Base-by-base conservation (phyloP, 2,888 invertebrate genomes). In the Sesia bembeciformis region DNA sequence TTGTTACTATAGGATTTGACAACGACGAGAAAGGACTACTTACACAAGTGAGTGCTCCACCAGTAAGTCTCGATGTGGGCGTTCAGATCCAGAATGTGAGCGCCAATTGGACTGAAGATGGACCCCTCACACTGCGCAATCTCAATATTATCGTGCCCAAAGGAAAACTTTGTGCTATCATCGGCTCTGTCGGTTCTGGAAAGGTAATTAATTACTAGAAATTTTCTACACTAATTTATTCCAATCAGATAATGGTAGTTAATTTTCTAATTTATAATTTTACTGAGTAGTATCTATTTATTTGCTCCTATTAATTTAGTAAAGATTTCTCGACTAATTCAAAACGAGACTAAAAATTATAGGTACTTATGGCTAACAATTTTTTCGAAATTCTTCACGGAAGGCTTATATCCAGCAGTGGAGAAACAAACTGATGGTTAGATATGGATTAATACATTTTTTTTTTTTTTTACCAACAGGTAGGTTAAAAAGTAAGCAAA, bases 161-260 rank as follows among this genome's bases (percentile, higher is more conserved):
- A 59, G 93, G 93, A 38, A 91, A 93, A 67, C 85, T 96, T 1
- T 93, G 95, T 62, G 96, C 95, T 3, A 90, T 98, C 8, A 94
- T 97, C 57, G 97, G 97, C 5, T 93, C 96, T 0, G 97, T 97
- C 6, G 98, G 97, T 5, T 91, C 95, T 40, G 98, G 97, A 70
- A 98, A 92, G 82, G 90, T 90, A 67, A 39, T 23, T 23, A 23
- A 23, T 23, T 23, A 23, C 23, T 23, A 23, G 23, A 23, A 23
- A 23, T 23, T 23, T 23, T 23, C 23, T 23, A 23, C 23, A 23
- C 23, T 2, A 23, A 23, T 23, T 23, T 23, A 23, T 23, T 23
- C 2, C 23, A 23, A 23, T 23, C 23, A 23, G 23, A 23, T 23
- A 23, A 1, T 23, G 23, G 23, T 2, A 23, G 23, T 23, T 23